Evolutionary conservation across 2,113 vertebrate species (phyloP).

Genomic region (Calidris pygmaea): DNA sequence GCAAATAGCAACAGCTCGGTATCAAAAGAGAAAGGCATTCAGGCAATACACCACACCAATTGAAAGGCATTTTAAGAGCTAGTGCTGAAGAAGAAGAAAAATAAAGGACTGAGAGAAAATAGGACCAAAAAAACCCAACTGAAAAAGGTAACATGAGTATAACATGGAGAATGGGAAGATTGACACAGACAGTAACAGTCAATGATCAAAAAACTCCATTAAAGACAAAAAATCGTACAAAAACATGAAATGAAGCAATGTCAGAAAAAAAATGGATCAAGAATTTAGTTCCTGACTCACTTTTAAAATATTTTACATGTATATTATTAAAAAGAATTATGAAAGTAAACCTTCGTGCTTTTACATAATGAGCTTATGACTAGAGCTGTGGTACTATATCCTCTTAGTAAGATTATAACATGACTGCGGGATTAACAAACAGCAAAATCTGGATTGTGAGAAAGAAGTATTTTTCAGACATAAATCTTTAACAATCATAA

Average conservation of each 20-base stretch:
- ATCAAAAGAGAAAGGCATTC: not conserved
- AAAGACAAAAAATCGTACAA: not conserved
- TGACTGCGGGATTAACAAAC: conserved; percentile 38
- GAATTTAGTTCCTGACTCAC: not conserved
- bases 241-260: not conserved
- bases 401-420: conserved; percentile 58
- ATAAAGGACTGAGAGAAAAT: not conserved
- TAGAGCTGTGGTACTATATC: conserved; percentile 35
- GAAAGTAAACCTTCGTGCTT: conserved; percentile 37
- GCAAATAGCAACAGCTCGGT: conserved; percentile 11
- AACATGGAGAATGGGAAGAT: not conserved
- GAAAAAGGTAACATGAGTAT: not conserved
- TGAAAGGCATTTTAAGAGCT: not conserved
- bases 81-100: not conserved
- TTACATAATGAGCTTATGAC: conserved; percentile 56
- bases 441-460: conserved; percentile 18
- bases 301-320: not conserved
- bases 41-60: not conserved
- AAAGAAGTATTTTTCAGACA: conserved; percentile 21
- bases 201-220: not conserved
- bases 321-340: conserved; percentile 15
- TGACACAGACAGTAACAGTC: not conserved
- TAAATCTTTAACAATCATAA: conserved; percentile 32
- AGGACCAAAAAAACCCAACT: not conserved
- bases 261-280: not conserved